Evolutionary conservation across 2,888 invertebrate genomes (phyloP).

Genomic region (Fragum fragum): DNA sequence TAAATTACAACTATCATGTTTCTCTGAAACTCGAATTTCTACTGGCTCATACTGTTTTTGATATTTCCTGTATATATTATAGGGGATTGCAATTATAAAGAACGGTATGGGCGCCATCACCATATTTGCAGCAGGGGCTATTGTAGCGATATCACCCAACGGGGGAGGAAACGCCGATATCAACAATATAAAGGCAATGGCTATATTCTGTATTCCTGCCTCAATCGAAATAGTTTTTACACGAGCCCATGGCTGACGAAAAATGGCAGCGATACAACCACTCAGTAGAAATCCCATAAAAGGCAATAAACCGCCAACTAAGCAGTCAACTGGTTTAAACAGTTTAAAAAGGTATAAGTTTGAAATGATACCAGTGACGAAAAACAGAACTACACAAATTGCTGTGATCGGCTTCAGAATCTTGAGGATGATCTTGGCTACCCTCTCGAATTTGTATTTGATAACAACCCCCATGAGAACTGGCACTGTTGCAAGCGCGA

Average conservation of each 20-base stretch:
- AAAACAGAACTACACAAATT: conserved; percentile 93
- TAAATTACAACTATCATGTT: background rate
- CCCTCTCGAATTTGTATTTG: conserved; percentile 88
- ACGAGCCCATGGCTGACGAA: conserved; percentile 84
- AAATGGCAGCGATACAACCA: conserved; percentile 75
- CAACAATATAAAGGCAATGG: conserved; percentile 95
- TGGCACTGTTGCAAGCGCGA: conserved; percentile 93
- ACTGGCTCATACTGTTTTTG: conserved; percentile 55
- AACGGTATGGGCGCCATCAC: conserved; percentile 97
- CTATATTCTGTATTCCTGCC: conserved; percentile 95
- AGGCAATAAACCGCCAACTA: conserved; percentile 81
- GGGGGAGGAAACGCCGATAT: conserved; percentile 94
- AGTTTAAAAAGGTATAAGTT: conserved; percentile 95
- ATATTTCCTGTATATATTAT: conserved; percentile 71
- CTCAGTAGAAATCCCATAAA: conserved; percentile 83
- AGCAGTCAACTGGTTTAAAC: conserved; percentile 89
- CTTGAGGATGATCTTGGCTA: conserved; percentile 89
- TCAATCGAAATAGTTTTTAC: conserved; percentile 94
- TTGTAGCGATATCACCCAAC: conserved; percentile 94
- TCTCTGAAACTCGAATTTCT: background rate
- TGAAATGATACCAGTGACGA: conserved; percentile 94
- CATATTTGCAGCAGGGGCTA: conserved; percentile 89
- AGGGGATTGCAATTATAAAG: conserved; percentile 85
- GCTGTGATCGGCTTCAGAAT: conserved; percentile 95
- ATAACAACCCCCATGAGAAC: conserved; percentile 87